Percentiles rank a stretch among this genome's conserved stretches.
Evolutionary conservation across 2,888 invertebrate genomes (phyloP).

Genomic region (Frankliniella intonsa): DNA sequence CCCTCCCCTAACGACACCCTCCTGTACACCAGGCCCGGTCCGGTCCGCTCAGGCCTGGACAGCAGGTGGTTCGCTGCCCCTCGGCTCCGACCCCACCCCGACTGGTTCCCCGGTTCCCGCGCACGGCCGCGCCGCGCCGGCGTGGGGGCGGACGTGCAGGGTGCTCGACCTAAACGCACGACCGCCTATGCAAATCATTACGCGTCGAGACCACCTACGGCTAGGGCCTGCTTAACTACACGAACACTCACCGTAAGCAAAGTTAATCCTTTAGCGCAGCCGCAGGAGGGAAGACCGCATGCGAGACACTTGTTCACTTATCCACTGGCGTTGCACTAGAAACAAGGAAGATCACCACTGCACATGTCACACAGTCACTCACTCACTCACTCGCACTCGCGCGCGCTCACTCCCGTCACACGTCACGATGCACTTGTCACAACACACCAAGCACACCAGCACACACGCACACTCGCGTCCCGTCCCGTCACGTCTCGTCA

Average conservation of each 20-base stretch:
- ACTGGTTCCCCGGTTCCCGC: no score
- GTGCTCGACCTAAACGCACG: neutral
- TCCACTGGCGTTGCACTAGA: neutral
- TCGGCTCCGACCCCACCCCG: no score
- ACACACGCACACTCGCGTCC: neutral
- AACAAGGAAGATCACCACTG: neutral
- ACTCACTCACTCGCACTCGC: neutral
- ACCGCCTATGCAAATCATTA: neutral
- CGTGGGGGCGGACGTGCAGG: neutral
- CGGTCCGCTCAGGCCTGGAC: no score
- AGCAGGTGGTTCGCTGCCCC: no score
- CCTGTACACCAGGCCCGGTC: no score
- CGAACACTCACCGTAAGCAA: neutral
- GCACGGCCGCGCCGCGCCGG: neutral
- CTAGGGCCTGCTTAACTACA: neutral
- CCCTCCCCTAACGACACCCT: no score
- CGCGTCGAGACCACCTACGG: neutral
- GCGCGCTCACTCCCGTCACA: neutral
- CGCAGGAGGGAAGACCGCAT: neutral
- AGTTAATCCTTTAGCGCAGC: neutral
- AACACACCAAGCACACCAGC: neutral
- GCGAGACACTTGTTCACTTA: neutral
- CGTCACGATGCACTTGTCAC: neutral
- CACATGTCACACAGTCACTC: neutral
- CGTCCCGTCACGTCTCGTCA: neutral